Evolutionary conservation across 2,888 invertebrate species (phyloP).

Genomic region (Nasonia oneida): DNA sequence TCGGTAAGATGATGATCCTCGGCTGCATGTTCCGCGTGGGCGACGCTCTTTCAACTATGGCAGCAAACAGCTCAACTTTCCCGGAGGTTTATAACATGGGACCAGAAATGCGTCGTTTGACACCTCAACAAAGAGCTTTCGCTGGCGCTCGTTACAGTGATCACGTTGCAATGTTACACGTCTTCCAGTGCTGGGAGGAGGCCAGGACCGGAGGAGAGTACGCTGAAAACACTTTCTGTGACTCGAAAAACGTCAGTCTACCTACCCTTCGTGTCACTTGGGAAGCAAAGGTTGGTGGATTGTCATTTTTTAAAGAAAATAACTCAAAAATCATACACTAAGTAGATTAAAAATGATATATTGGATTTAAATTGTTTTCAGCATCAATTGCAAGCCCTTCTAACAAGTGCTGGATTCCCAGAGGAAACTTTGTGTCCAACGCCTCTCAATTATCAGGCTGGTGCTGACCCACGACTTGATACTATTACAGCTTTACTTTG

Average conservation of each 20-base stretch:
- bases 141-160: slow-evolving; percentile 94
- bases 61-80: slow-evolving; percentile 96
- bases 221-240: slow-evolving; percentile 92
- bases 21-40: slow-evolving; percentile 95
- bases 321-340: not conserved
- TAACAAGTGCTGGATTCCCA: slow-evolving; percentile 91
- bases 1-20: slow-evolving; percentile 98
- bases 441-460: slow-evolving; percentile 87
- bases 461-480: slow-evolving; percentile 90
- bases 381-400: slow-evolving; percentile 85
- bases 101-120: slow-evolving; percentile 87
- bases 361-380: slow-evolving; percentile 69
- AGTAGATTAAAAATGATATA: not conserved
- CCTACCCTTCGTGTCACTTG: slow-evolving; percentile 94
- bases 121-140: slow-evolving; percentile 91
- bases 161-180: slow-evolving; percentile 96
- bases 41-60: slow-evolving; percentile 95
- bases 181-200: slow-evolving; percentile 91
- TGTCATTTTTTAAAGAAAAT: not conserved
- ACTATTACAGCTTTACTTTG: slow-evolving; percentile 91
- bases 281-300: slow-evolving; percentile 88
- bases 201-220: slow-evolving; percentile 86
- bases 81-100: slow-evolving; percentile 95
- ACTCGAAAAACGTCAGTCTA: slow-evolving; percentile 92
- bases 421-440: slow-evolving; percentile 91